Base-by-base conservation (phyloP, 2,797 vertebrate species). In the Darevskia nairensis region DNA sequence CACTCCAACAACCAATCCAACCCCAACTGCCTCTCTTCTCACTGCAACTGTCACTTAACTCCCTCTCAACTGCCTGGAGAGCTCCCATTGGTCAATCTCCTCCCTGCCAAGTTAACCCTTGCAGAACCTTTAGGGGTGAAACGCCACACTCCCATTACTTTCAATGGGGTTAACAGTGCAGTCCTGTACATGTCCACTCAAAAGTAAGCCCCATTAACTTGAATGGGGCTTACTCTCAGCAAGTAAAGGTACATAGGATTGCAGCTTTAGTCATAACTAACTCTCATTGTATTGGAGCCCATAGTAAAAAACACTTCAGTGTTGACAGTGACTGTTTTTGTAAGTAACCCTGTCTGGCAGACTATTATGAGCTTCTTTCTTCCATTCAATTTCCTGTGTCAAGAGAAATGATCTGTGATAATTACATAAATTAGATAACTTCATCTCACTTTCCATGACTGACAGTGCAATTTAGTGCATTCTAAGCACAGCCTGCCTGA, bases 351-450 rank as follows among this genome's bases (percentile, higher is more conserved):
- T 23, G 74, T 69, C 32, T 78, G 77, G 64, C 35, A 86, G 44
- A 69, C 78, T 86, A 39, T 69, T 86, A 79, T 79, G 64, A 86
- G 69, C 27, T 44, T n/a, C 82, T 55, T 78, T 59, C 59, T 78
- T 78, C 71, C 61, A 79, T 69, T 55, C 79, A 79, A 86, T 86
- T 86, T 69, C 35, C 41, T 68, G 44, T 55, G 66, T 68, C 15
- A 8, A 35, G 41, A 86, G 39, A 86, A 86, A 86, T 86, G 39
- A 25, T 69, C 76, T 86, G 61, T 86, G 59, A 86, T 86, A 78
- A 86, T 78, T 68, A 86, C 61, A 50, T 86, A 69, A 86, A 46
- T 86, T 66, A 78, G 84, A 86, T 78, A 78, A 77, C 75, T 64
- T 44, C 44, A 68, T 79, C 80, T 21, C 66, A 79, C 44, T 66